These are phyloP conservation scores for Lochmaea capreae DNA, from an alignment of 2,888 invertebrate genomes.

Conservation along the genomic window DNA sequence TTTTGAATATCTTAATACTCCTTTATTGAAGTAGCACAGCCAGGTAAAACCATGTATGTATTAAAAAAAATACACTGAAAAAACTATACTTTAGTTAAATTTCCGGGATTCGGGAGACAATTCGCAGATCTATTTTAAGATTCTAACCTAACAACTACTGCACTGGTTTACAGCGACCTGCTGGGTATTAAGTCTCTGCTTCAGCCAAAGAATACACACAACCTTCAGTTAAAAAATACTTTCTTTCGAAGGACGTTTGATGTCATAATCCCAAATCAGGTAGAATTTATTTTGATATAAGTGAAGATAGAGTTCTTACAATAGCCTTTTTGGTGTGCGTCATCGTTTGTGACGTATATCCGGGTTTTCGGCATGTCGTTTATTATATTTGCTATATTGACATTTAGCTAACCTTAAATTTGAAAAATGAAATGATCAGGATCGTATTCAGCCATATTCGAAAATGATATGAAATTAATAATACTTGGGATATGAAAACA, in stretches of 20 bases:
- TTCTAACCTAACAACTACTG: constrained; percentile 10
- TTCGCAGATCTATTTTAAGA: constrained; percentile 18
- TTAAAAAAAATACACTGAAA: not conserved
- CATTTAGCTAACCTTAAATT: too few relatives aligned
- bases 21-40: not conserved
- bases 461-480: too few relatives aligned
- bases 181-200: not conserved
- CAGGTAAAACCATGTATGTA: not conserved
- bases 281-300: not conserved
- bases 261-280: too few relatives aligned
- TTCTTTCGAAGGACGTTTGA: not conserved
- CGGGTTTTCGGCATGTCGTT: too few relatives aligned
- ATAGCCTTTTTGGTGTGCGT: too few relatives aligned
- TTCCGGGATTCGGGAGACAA: constrained; percentile 11
- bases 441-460: too few relatives aligned
- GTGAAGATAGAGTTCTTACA: not conserved
- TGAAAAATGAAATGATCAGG: too few relatives aligned
- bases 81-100: not conserved
- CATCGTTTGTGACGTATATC: too few relatives aligned
- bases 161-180: not conserved
- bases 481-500: too few relatives aligned
- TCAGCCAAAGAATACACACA: too few relatives aligned
- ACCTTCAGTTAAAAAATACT: not conserved
- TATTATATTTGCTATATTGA: too few relatives aligned
- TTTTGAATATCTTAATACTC: constrained; percentile 1